These are phyloP conservation scores for Troides oblongomaculatus DNA, from an alignment of 2,888 invertebrate species.

Conservation along the genomic window DNA sequence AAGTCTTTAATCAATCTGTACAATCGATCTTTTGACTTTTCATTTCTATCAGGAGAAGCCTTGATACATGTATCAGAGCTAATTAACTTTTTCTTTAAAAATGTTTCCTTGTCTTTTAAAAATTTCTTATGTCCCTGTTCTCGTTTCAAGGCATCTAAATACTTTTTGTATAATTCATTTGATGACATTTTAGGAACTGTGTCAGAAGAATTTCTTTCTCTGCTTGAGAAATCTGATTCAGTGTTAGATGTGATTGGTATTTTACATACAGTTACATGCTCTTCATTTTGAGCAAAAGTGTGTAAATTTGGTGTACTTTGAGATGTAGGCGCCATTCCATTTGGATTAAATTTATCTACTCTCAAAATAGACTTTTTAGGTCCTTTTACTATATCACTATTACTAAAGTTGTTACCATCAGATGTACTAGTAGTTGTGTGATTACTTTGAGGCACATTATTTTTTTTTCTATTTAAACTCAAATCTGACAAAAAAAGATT, in stretches of 20 bases:
- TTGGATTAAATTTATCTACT: constrained; percentile 61
- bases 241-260: constrained; percentile 48
- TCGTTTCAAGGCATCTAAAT: constrained; percentile 62
- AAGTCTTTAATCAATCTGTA: constrained; percentile 69
- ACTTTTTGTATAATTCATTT: constrained; percentile 65
- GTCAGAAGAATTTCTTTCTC: constrained; percentile 57
- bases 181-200: constrained; percentile 61
- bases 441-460: constrained; percentile 44
- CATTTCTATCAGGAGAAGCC: constrained; percentile 40
- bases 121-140: constrained; percentile 66
- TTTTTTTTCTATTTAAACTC: constrained; percentile 56
- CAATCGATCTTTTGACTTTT: constrained; percentile 50
- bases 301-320: constrained; percentile 72
- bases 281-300: constrained; percentile 49
- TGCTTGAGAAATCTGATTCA: constrained; percentile 62
- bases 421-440: constrained; percentile 67
- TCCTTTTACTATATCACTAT: constrained; percentile 42
- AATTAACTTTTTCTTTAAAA: constrained; percentile 66
- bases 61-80: constrained; percentile 57
- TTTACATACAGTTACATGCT: constrained; percentile 42
- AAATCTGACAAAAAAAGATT: constrained; percentile 73
- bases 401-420: constrained; percentile 55
- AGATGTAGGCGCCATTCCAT: constrained; percentile 61
- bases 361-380: constrained; percentile 72
- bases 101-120: constrained; percentile 64